Percentiles rank a stretch among this genome's conserved stretches.
These are phyloP conservation scores for Silurus asotus DNA, from an alignment of 2,113 vertebrate genomes.

Conservation along the genomic window DNA sequence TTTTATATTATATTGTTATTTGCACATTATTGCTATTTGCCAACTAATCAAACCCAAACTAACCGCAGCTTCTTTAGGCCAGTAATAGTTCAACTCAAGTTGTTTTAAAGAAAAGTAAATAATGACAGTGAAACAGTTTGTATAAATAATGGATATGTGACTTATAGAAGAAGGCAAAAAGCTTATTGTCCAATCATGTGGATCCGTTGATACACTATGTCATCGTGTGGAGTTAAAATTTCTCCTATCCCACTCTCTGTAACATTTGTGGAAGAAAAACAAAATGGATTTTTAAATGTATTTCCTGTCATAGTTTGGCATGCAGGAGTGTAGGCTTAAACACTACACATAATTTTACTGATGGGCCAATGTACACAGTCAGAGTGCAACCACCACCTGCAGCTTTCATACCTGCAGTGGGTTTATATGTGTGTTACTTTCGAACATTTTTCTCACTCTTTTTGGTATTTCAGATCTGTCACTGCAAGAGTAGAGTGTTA, in stretches of 20 bases:
- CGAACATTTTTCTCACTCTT: background rate
- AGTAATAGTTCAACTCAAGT: too few species aligned
- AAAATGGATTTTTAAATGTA: background rate
- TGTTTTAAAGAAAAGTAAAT: background rate
- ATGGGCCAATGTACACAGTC: background rate
- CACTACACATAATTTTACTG: background rate
- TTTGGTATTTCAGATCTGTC: background rate
- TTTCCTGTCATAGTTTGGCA: background rate
- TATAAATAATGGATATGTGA: background rate
- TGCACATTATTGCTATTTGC: too few species aligned
- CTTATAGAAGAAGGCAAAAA: background rate
- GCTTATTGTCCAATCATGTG: too few species aligned
- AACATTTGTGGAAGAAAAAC: too few species aligned
- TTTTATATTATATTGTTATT: too few species aligned
- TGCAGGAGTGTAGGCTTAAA: background rate
- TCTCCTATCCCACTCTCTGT: too few species aligned
- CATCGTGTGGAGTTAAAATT: too few species aligned
- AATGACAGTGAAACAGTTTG: background rate
- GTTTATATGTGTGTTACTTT: background rate
- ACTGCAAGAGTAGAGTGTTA: conserved; percentile 11
- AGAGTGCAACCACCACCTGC: conserved; percentile 2
- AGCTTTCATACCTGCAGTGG: background rate
- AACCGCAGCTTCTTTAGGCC: too few species aligned
- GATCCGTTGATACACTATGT: too few species aligned
- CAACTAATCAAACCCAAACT: too few species aligned